Conservation (phyloP, 2,888 invertebrate genomes). For the Catonia carolina region DNA sequence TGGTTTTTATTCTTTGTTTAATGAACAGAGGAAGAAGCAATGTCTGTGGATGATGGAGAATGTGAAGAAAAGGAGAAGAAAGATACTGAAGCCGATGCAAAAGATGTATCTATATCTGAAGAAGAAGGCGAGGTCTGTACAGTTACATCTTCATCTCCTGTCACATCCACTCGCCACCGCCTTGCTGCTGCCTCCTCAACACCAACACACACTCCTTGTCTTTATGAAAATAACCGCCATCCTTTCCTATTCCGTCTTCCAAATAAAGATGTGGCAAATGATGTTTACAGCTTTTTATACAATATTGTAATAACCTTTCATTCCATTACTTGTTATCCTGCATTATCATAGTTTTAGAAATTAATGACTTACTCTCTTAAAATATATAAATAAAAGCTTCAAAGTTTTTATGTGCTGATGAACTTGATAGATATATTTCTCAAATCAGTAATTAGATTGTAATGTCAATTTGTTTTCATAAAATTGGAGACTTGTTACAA, state of each 20-base stretch:
- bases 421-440: too few relatives aligned
- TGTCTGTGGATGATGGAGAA: constrained; percentile 27
- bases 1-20: too few relatives aligned
- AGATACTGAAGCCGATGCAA: constrained; percentile 23
- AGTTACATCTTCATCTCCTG: background rate
- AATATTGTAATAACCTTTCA: background rate
- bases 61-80: constrained; percentile 27
- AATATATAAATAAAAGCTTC: too few relatives aligned
- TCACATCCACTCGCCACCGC: too few relatives aligned
- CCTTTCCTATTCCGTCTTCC: background rate
- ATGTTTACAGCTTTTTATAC: background rate
- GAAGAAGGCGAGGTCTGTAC: constrained; percentile 9
- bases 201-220: background rate
- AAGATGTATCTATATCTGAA: constrained; percentile 7
- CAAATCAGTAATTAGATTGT: too few relatives aligned
- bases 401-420: too few relatives aligned
- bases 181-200: background rate
- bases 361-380: too few relatives aligned
- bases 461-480: too few relatives aligned
- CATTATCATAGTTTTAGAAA: too few relatives aligned
- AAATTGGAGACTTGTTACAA: too few relatives aligned
- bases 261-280: background rate
- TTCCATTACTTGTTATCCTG: too few relatives aligned
- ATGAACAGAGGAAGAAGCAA: constrained; percentile 45
- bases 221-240: too few relatives aligned